Base-by-base conservation (phyloP, 2,797 vertebrate species). In the Rhabdophis nuchalis region DNA sequence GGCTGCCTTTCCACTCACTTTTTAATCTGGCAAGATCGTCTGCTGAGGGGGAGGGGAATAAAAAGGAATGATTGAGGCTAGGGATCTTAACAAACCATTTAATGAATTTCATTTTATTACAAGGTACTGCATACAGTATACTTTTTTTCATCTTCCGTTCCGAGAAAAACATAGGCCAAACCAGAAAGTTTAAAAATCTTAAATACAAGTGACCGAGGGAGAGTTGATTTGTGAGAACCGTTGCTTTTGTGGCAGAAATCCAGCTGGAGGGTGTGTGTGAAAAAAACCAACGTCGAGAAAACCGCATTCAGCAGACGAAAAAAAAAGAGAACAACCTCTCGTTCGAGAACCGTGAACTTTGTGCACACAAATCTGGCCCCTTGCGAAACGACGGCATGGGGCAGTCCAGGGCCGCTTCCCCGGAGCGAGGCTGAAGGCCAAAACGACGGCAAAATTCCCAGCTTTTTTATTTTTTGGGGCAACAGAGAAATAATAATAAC, bases 61-160 rank as follows among this genome's bases (percentile, higher is more conserved):
- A 18, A 68, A 32, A 36, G 36, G 8, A 41, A 77, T 2, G 23
- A 41, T 41, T 41, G 41, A 77, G 36, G 18, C 9, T 20, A 25
- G 9, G 9, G 8, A 41, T 41, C 36, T 23, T 77, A 23, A 77
- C 9, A 77, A 41, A 41, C 12, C 23, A 50, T 50, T 50, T 50
- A 50, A 50, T 50, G 5, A 6, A 50, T 88, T 90, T 85, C 91
- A 88, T 93, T 90, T 90, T 90, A 91, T 92, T 92, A n/a, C 41
- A 90, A 92, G 85, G 29, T 88, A 90, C 36, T 41, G 72, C 36
- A 77, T 77, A 88, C 23, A 92, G 92, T 92, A 92, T 90, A 88
- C 9, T 87, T 57, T 61, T 87, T 57, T 61, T 86, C 32, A 32
- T 85, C 88, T 77, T 90, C 61, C 10, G 10, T 85, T 68, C 36